Evolutionary conservation across 2,888 invertebrate species (phyloP).

Genomic region (Sisyra nigra): DNA sequence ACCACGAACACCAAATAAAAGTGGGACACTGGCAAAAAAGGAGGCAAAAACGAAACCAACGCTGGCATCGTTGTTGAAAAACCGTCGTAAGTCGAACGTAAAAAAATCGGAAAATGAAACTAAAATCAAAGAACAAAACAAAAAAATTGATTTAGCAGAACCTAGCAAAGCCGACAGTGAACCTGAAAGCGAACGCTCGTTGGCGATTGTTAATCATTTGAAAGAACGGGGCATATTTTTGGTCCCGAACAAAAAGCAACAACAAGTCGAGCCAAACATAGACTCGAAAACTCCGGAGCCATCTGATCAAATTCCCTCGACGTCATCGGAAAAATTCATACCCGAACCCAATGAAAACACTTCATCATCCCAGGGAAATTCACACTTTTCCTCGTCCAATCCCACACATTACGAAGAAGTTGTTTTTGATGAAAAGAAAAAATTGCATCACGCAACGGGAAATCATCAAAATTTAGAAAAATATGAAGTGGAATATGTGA

Average conservation of each 20-base stretch:
- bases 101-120: conserved; percentile 10
- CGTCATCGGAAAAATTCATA: too few species aligned
- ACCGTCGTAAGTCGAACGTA: conserved; percentile 1
- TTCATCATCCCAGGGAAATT: too few species aligned
- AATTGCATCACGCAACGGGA: background rate
- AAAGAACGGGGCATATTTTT: conserved; percentile 24
- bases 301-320: too few species aligned
- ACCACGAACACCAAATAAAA: background rate
- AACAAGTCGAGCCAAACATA: background rate
- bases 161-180: background rate
- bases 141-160: too few species aligned
- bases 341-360: too few species aligned
- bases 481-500: conserved; percentile 4
- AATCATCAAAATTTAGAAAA: background rate
- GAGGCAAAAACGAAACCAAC: conserved; percentile 1
- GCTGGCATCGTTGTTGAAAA: background rate
- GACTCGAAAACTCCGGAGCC: too few species aligned
- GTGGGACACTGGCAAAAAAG: background rate
- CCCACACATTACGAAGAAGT: background rate
- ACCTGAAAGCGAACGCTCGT: conserved; percentile 6
- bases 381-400: too few species aligned
- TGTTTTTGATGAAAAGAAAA: background rate
- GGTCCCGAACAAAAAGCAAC: conserved; percentile 17
- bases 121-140: conserved; percentile 9
- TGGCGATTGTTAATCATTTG: conserved; percentile 18